Conservation (phyloP, 2,113 vertebrate species). For the Megaleporinus macrocephalus region DNA sequence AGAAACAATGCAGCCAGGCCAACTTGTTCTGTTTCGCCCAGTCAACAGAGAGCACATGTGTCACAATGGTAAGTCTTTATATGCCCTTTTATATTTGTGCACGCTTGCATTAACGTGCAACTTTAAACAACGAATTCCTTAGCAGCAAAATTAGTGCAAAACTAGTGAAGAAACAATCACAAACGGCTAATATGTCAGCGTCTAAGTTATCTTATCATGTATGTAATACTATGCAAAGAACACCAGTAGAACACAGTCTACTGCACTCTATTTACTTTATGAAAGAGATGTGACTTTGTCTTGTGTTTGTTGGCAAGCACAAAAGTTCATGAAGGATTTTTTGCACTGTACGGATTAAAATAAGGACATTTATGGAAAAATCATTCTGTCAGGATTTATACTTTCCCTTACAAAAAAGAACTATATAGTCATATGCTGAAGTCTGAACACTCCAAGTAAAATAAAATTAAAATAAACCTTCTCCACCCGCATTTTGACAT, state of each 20-base stretch:
- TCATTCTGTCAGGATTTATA: neutral
- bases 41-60: constrained; percentile 5
- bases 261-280: constrained; percentile 13
- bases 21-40: constrained; percentile 28
- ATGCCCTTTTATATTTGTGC: neutral
- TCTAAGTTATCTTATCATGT: neutral
- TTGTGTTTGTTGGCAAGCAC: constrained; percentile 21
- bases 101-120: neutral
- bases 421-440: no score
- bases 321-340: constrained; percentile 8
- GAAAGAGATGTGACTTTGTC: constrained; percentile 28
- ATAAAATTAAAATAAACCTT: no score
- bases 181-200: neutral
- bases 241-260: neutral
- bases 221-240: neutral
- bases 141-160: neutral
- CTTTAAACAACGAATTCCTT: neutral
- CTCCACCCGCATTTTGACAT: no score
- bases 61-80: constrained; percentile 34
- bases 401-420: neutral
- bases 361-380: neutral
- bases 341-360: neutral
- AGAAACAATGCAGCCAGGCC: constrained; percentile 23
- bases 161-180: neutral
- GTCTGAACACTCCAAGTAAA: no score